Conservation (phyloP, 2,113 vertebrate genomes). For the Pseudopipra pipra region DNA sequence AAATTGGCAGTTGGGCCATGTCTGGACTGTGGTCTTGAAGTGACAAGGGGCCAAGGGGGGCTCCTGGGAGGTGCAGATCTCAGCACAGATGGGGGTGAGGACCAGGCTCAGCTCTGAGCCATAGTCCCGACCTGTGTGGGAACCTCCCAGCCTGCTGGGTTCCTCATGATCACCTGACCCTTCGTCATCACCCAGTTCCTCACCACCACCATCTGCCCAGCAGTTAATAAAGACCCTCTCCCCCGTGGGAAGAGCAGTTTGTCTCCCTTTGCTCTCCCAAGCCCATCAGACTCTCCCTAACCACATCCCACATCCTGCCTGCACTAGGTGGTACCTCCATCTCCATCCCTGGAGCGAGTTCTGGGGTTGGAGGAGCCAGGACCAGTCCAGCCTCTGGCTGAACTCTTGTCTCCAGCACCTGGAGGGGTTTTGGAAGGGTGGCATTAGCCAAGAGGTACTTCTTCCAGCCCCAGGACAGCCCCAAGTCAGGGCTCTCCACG, state of each 20-base stretch:
- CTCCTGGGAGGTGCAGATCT: neutral
- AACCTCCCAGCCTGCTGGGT: rapidly evolving
- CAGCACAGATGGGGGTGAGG: neutral
- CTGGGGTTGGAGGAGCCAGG: neutral
- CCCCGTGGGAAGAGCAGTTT: neutral
- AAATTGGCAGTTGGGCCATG: neutral
- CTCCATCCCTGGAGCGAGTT: neutral
- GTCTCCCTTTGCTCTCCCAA: neutral
- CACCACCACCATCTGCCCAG: rapidly evolving
- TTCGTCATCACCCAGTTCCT: neutral
- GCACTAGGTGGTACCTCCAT: neutral
- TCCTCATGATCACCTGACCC: neutral
- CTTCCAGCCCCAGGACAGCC: neutral
- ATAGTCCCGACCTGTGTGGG: rapidly evolving
- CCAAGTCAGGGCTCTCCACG: rapidly evolving
- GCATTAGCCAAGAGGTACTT: neutral
- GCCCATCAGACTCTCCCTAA: neutral
- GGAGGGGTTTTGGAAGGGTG: neutral
- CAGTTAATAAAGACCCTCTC: neutral
- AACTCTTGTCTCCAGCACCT: neutral
- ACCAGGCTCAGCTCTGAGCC: neutral
- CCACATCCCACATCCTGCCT: neutral
- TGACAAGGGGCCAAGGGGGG: rapidly evolving
- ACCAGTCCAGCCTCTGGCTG: neutral
- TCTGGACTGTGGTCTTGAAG: neutral